Base-by-base conservation (phyloP, 2,113 vertebrate genomes). In the Octodon degus region DNA sequence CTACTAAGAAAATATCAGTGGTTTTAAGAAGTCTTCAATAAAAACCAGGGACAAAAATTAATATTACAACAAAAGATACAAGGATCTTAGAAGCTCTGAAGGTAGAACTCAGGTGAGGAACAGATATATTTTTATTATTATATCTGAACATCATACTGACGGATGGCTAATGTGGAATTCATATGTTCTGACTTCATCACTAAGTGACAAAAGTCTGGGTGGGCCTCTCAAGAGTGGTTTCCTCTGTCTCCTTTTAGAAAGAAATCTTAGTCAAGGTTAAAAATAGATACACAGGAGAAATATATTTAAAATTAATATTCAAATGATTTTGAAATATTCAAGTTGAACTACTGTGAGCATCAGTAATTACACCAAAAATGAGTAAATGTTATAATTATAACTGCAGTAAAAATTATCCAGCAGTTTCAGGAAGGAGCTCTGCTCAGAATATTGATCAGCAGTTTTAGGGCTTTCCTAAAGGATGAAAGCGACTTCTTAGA, bases 341-440 rank as follows among this genome's bases (percentile, higher is more conserved):
- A 93, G 94, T 96, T 88, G 96, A 97, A 94, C 94, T 97, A 93
- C 97, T 94, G 89, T 91, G 93, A 97, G 96, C 93, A 97, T 96
- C 95, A 96, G 97, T 97, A 97, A 98, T 98, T 98, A 98, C 72
- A 95, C 91, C 94, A 96, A 97, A 97, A 97, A 96, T 97, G 97
- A 98, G 97, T 97, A 98, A 98, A 97, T 96, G 97, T 97, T 98
- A 96, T 98, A 97, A 97, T 97, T 98, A 97, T 94, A 97, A 96
- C 95, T 96, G 96, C 96, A 93, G 94, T 97, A 97, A 96, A 98
- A 98, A 97, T 97, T 97, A 97, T 88, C 97, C 96, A 97, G 97
- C 97, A 94, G 95, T 97, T 97, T 96, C 76, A 95, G 85, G 50
- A 96, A 90, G 80, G 90, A 68, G n/a, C 43, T 90, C 47, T 94